A percentile compares a stretch with the other conserved stretches of the same genome.
Conservation (phyloP, 2,113 vertebrate species). For the Pavo muticus region DNA sequence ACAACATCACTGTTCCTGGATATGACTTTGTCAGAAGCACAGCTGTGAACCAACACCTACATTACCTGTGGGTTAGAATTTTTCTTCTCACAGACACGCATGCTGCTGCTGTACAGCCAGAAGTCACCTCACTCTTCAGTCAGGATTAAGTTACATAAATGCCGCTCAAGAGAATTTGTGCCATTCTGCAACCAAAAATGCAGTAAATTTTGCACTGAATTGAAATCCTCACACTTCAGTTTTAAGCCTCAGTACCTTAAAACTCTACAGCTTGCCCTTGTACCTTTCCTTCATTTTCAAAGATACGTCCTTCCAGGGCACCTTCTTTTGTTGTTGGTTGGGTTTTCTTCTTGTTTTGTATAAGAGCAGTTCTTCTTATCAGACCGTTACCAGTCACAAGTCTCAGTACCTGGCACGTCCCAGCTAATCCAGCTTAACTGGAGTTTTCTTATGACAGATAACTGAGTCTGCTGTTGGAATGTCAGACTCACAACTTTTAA, state of each 20-base stretch:
- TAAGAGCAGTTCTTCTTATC: background rate
- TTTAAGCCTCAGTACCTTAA: background rate
- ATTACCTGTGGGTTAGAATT: background rate
- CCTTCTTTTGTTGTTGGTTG: background rate
- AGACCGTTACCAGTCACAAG: background rate
- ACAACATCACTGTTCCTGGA: background rate
- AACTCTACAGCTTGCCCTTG: background rate
- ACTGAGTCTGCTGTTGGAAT: background rate
- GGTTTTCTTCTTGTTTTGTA: background rate
- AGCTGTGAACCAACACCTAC: background rate
- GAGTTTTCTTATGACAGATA: rapidly evolving
- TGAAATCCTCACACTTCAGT: background rate
- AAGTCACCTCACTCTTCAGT: background rate
- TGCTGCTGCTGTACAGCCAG: background rate
- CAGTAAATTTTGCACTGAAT: background rate
- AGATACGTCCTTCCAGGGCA: background rate
- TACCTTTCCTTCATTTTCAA: background rate
- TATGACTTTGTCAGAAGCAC: background rate
- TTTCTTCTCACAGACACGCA: background rate
- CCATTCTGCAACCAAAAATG: background rate
- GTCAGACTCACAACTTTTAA: background rate
- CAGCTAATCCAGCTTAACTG: background rate
- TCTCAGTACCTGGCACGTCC: background rate
- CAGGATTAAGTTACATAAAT: rapidly evolving
- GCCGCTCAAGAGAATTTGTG: background rate